Percentiles rank a stretch among this genome's conserved stretches.
Evolutionary conservation across 2,797 vertebrate species (phyloP).

Genomic region (Falco concolor): DNA sequence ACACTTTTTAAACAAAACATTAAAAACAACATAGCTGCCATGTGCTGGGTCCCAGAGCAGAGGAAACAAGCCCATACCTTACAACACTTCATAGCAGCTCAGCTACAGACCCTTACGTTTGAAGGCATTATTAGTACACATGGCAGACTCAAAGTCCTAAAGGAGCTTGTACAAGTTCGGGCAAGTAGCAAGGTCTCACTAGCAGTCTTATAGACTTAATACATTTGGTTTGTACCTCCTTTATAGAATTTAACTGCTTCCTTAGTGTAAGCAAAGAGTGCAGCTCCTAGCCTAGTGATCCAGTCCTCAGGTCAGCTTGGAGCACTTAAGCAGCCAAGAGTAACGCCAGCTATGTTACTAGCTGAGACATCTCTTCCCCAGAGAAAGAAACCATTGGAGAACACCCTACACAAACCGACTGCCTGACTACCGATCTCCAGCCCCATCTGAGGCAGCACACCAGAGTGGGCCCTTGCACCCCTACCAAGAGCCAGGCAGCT

Average conservation of each 20-base stretch:
- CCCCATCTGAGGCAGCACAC: rapidly evolving
- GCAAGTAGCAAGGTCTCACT: not conserved
- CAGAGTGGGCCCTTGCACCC: rapidly evolving
- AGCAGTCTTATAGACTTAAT: not conserved
- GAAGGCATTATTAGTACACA: rapidly evolving
- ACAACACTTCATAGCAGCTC: rapidly evolving
- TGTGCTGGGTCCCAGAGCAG: rapidly evolving
- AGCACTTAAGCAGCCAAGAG: not conserved
- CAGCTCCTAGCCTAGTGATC: no score
- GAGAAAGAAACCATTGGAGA: rapidly evolving
- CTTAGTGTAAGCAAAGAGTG: no score
- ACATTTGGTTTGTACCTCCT: not conserved
- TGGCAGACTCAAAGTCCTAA: rapidly evolving
- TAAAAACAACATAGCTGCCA: not conserved
- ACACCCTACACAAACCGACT: rapidly evolving
- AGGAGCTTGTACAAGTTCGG: not conserved
- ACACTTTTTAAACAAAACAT: not conserved
- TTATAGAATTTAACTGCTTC: rapidly evolving
- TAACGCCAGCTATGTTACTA: not conserved
- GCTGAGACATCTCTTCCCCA: no score
- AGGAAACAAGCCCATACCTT: not conserved
- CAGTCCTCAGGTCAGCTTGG: rapidly evolving
- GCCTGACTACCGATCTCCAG: no score
- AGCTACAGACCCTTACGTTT: not conserved
- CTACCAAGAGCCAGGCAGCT: not conserved